Evolutionary conservation across 2,113 vertebrate species (phyloP), one percentile per base, ranked within the genome.

Genomic region (Antigone vipio): DNA sequence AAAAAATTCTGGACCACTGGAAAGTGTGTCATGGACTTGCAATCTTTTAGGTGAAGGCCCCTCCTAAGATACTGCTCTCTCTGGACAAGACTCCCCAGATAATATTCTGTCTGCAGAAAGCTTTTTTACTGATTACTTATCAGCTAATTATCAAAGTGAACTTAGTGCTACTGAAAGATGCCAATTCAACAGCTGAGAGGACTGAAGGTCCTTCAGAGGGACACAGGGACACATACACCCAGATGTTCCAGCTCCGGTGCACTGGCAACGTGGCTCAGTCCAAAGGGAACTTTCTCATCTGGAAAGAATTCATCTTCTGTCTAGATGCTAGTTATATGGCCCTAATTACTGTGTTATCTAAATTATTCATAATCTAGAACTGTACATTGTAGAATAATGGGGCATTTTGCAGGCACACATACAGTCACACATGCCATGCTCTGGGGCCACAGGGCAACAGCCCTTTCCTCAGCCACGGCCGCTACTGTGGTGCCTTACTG

Each of bases 211-310:
- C 24, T 91, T 72, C 32, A 76, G 56, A 67, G 16, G 38, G 30
- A 63, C 67, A 35, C 8, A 71, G 29, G 62, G 59, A 58, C 18
- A 49, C 26, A 72, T 14, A 59, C 32, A 74, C 34, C 38, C 35
- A 49, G 27, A 26, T 68, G 34, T 60, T 94, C 71, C 29, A 55
- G 45, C 20, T 80, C 80, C 3, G 12, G 68, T 0, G 2, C 23
- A 7, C 64, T 80, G 63, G 32, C 79, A 82, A 82, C 12, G 76
- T 94, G 75, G n/a, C 75, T 80, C 6, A 3, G 93, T 91, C 85
- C 94, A 90, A 94, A 97, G 94, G 84, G 63, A 89, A 86, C 26
- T 69, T 72, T 79, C 73, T 92, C 93, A 87, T 44, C 58, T 82
- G 50, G 30, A 84, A 94, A 78, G 40, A 85, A 63, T 75, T 93